Percentiles rank a stretch among this genome's conserved stretches.
Conservation (phyloP, 2,113 vertebrate species). For the Brienomyrus longianalis region DNA sequence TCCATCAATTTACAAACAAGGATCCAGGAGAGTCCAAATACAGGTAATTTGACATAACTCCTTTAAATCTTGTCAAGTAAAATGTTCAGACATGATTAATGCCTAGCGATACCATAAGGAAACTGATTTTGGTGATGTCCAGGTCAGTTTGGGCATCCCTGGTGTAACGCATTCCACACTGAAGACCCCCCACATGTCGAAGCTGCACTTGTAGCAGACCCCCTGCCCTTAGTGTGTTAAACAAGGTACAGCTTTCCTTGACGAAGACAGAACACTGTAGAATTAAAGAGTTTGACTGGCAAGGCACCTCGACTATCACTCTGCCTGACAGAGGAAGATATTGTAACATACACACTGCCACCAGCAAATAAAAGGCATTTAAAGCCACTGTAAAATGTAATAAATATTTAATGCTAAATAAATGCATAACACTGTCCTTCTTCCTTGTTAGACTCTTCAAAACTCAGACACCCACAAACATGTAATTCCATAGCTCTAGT, state of each 20-base stretch:
- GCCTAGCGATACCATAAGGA: neutral
- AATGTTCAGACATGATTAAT: neutral
- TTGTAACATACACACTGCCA: neutral
- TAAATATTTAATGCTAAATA: neutral
- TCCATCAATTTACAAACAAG: neutral
- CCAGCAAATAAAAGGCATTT: neutral
- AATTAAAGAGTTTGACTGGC: neutral
- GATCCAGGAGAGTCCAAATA: neutral
- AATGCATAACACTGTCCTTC: neutral
- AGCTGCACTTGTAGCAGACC: neutral
- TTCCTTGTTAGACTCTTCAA: neutral
- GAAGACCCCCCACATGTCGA: neutral
- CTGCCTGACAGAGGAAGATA: neutral
- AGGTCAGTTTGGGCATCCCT: neutral
- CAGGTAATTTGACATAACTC: neutral
- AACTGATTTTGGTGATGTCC: neutral
- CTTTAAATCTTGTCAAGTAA: neutral
- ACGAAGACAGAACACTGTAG: neutral
- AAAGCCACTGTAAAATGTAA: constrained; percentile 4
- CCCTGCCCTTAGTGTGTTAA: neutral
- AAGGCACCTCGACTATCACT: neutral
- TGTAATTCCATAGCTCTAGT: neutral
- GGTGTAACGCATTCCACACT: neutral
- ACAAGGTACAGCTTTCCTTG: neutral
- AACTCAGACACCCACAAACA: neutral